Evolutionary conservation across 1,140 invertebrate genomes (phyloP).

Genomic region (Drosophila parabipectinata): DNA sequence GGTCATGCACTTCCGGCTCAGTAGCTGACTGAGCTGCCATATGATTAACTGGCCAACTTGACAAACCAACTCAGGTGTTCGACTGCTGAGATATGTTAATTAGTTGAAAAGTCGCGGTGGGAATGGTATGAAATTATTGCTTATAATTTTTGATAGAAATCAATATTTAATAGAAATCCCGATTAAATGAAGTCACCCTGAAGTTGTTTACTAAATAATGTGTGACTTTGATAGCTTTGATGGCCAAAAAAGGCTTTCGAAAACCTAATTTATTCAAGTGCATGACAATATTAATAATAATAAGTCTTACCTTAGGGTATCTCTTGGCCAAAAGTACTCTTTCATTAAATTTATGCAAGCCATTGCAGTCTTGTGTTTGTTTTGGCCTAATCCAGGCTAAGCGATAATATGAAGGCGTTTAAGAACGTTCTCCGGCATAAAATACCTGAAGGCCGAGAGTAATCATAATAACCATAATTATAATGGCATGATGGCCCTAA

Average conservation of each 20-base stretch:
- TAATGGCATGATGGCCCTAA: conserved; percentile 51
- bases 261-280: neutral
- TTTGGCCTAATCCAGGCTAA: conserved; percentile 24
- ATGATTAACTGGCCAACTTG: conserved; percentile 49
- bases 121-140: neutral
- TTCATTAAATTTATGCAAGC: conserved; percentile 14
- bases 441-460: conserved; percentile 39
- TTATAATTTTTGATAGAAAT: neutral
- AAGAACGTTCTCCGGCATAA: conserved; percentile 18
- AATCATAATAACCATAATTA: conserved; percentile 60
- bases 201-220: no score
- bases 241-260: neutral
- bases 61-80: conserved; percentile 8
- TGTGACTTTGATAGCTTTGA: neutral
- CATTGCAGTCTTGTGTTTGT: conserved; percentile 19
- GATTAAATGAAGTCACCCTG: no score
- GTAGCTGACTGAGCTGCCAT: conserved; percentile 17
- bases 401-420: conserved; percentile 36
- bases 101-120: conserved; percentile 9
- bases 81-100: conserved; percentile 49
- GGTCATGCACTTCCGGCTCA: conserved; percentile 66
- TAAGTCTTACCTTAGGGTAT: neutral
- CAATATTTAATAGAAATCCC: neutral
- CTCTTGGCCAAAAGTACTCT: neutral
- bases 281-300: neutral